Conservation (phyloP, 2,113 vertebrate genomes). For the Vireo altiloquus region DNA sequence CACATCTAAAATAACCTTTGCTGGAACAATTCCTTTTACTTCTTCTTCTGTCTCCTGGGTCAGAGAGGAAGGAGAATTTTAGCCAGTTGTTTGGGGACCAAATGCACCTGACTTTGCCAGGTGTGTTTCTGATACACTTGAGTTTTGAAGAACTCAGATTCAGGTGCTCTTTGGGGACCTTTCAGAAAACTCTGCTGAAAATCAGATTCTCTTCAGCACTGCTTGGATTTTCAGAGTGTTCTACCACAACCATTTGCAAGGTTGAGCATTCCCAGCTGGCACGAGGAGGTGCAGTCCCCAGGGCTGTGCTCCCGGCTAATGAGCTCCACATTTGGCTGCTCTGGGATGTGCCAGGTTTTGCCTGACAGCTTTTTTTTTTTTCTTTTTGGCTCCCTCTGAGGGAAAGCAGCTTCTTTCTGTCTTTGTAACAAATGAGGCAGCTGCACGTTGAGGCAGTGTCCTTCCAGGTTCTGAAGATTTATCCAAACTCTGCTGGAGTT, state of each 20-base stretch:
- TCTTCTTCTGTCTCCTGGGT: not conserved
- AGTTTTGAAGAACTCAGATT: not conserved
- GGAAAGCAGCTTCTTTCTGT: slow-evolving; percentile 1
- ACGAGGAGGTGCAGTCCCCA: not conserved
- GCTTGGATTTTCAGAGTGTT: not conserved
- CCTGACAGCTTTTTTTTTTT: not conserved
- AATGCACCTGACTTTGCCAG: rapidly evolving
- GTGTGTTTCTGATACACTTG: not conserved
- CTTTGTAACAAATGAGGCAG: not conserved
- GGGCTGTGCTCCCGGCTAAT: rapidly evolving
- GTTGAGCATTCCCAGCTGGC: not conserved
- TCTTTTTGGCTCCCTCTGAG: not conserved
- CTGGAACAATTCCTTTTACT: not conserved
- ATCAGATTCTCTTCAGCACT: not conserved
- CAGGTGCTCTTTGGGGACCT: not conserved
- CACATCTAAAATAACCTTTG: not conserved
- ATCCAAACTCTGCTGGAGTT: not conserved
- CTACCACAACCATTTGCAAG: not conserved
- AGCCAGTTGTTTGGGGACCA: not conserved
- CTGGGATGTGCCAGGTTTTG: not conserved
- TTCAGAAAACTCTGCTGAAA: not conserved
- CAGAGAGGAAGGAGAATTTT: not conserved
- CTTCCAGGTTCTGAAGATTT: not conserved
- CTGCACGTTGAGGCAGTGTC: not conserved
- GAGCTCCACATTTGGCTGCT: not conserved